phyloP scores from a whole-genome alignment of 2,888 invertebrate genomes.

The Chloroclystis v-ata region DNA sequence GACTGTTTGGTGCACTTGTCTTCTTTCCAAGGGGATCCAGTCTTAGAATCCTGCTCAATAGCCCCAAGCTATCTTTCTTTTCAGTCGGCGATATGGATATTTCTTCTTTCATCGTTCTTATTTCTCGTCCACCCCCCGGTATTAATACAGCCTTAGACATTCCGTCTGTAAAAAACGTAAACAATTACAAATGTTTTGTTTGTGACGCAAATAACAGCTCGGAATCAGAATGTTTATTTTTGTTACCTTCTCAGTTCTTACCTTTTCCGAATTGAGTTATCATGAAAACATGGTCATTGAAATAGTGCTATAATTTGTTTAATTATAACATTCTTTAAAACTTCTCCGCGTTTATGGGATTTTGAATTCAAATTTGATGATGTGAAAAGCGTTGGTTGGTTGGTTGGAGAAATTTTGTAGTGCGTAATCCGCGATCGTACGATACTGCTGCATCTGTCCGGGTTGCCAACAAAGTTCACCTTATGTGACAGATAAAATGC shows the following conservation, averaged over 20 bases:
- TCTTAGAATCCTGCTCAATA: constrained; percentile 60
- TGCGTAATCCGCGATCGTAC: neutral
- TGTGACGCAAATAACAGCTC: constrained; percentile 60
- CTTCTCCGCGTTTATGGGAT: constrained; percentile 34
- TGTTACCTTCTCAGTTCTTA: constrained; percentile 35
- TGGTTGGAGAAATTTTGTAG: neutral
- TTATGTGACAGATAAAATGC: too few species aligned
- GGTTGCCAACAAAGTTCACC: too few species aligned
- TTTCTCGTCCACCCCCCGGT: constrained; percentile 62
- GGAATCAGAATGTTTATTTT: constrained; percentile 55
- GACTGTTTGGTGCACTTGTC: constrained; percentile 45
- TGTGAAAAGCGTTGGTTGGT: neutral
- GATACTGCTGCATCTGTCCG: neutral
- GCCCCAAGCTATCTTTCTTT: constrained; percentile 60
- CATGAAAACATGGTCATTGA: constrained; percentile 58
- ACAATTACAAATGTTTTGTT: constrained; percentile 56
- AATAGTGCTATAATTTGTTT: constrained; percentile 25
- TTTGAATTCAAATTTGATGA: constrained; percentile 40
- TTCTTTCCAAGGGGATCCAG: constrained; percentile 59
- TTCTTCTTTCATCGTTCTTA: constrained; percentile 60
- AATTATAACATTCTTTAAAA: constrained; percentile 40
- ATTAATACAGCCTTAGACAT: constrained; percentile 71
- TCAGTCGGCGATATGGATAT: constrained; percentile 59
- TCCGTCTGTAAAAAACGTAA: constrained; percentile 18
- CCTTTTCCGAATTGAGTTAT: constrained; percentile 46